These are phyloP conservation scores for Andrena dorsata DNA, from an alignment of 2,888 invertebrate genomes.

Conservation along the genomic window DNA sequence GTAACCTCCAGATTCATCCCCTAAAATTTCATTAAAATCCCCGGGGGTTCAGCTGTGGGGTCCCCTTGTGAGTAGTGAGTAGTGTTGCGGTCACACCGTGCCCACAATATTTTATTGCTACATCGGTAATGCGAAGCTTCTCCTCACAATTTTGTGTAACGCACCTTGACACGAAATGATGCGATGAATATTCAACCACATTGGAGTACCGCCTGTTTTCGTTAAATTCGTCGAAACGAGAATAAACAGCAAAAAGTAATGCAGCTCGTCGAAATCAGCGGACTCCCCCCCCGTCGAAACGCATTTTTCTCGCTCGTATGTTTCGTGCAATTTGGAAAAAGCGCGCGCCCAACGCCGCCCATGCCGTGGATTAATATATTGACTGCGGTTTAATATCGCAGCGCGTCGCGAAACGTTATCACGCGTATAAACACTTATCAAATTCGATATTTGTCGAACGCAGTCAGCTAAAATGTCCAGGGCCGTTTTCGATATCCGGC, in stretches of 20 bases:
- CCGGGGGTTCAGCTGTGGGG: no score
- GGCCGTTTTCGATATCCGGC: slow-evolving; percentile 24
- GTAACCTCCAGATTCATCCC: no score
- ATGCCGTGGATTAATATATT: slow-evolving; percentile 49
- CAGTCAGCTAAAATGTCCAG: slow-evolving; percentile 32
- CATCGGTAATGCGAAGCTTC: no score
- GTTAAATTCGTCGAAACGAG: slow-evolving; percentile 21
- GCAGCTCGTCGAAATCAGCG: neutral
- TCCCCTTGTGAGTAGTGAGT: no score
- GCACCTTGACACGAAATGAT: no score
- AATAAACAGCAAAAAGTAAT: neutral
- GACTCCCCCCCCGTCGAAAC: no score
- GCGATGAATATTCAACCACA: slow-evolving; percentile 26
- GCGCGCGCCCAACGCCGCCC: neutral
- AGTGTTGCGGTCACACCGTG: no score
- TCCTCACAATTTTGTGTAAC: no score
- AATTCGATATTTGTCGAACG: slow-evolving; percentile 49
- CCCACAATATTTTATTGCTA: no score
- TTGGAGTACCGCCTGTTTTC: slow-evolving; percentile 8
- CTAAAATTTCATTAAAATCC: no score
- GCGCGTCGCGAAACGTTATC: slow-evolving; percentile 35
- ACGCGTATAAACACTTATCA: slow-evolving; percentile 58
- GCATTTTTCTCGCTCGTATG: neutral
- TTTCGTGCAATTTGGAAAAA: neutral
- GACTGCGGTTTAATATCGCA: slow-evolving; percentile 43